A percentile compares a stretch with the other conserved stretches of the same genome.
phyloP scores from a whole-genome alignment of 2,888 invertebrate species.

The Chrysina gloriosa region DNA sequence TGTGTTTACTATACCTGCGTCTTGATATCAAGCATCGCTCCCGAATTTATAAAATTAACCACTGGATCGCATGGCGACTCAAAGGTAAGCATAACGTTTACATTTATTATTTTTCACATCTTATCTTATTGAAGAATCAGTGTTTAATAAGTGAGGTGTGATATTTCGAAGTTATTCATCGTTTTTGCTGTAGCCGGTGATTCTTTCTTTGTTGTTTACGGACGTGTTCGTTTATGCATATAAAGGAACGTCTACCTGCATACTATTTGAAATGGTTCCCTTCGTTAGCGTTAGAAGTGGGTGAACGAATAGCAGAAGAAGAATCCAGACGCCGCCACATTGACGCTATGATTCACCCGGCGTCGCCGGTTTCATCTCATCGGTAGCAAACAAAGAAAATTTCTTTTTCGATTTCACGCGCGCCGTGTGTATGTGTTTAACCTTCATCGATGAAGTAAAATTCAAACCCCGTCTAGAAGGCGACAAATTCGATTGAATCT shows the following conservation, averaged over 20 bases:
- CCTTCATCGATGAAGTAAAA: constrained; percentile 17
- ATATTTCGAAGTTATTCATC: not conserved
- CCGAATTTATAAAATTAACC: constrained; percentile 13
- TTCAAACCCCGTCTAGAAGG: constrained; percentile 13
- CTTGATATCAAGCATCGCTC: constrained; percentile 7
- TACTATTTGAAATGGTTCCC: not conserved
- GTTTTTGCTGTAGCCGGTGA: not conserved
- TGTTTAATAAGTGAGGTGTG: constrained; percentile 22
- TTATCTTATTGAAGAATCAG: constrained; percentile 6
- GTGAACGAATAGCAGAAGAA: constrained; percentile 14
- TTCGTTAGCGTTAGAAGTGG: constrained; percentile 1
- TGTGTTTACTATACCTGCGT: constrained; percentile 11
- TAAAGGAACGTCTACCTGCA: not conserved
- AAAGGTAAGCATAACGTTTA: constrained; percentile 53
- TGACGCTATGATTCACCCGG: constrained; percentile 20
- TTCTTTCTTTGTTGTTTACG: constrained; percentile 6
- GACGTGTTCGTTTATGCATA: not conserved
- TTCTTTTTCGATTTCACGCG: not conserved
- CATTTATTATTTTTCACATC: not conserved
- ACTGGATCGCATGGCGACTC: constrained; percentile 56
- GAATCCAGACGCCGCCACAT: constrained; percentile 18
- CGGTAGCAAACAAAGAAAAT: constrained; percentile 1
- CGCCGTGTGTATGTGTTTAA: not conserved
- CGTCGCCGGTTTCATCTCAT: constrained; percentile 1
- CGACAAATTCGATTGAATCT: constrained; percentile 23